These are phyloP conservation scores for Peribatodes rhomboidaria DNA, from an alignment of 2,888 invertebrate genomes.

Conservation along the genomic window DNA sequence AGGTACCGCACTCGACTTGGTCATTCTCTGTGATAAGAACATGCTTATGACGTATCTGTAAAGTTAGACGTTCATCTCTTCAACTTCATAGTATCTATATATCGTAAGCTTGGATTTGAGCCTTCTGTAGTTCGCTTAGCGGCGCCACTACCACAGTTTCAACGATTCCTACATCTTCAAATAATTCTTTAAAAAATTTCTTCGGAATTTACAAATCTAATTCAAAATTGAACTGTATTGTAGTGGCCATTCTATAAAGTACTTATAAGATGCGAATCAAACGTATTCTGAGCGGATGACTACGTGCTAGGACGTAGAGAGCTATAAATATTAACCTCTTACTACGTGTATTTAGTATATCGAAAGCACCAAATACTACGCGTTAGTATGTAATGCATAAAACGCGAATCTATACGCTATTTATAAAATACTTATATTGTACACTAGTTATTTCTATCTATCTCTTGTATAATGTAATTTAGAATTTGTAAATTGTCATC, in stretches of 20 bases:
- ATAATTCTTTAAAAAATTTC: slow-evolving; percentile 18
- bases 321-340: slow-evolving; percentile 59
- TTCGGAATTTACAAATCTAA: slow-evolving; percentile 20
- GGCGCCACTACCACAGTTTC: slow-evolving; percentile 53
- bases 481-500: slow-evolving; percentile 80
- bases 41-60: slow-evolving; percentile 80
- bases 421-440: slow-evolving; percentile 66
- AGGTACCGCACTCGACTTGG: slow-evolving; percentile 72
- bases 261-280: slow-evolving; percentile 48
- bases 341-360: slow-evolving; percentile 54
- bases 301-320: slow-evolving; percentile 56
- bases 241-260: slow-evolving; percentile 76
- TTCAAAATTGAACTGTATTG: slow-evolving; percentile 63
- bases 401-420: slow-evolving; percentile 67
- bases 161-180: slow-evolving; percentile 21
- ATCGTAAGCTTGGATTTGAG: slow-evolving; percentile 78
- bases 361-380: slow-evolving; percentile 74
- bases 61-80: slow-evolving; percentile 58
- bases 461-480: slow-evolving; percentile 79
- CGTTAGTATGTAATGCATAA: slow-evolving; percentile 63
- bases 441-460: slow-evolving; percentile 82
- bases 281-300: slow-evolving; percentile 30
- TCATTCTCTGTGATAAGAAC: slow-evolving; percentile 84
- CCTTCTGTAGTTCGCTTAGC: slow-evolving; percentile 84
- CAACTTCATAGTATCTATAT: slow-evolving; percentile 63